Conservation (phyloP, 2,797 vertebrate species). For the Trachurus trachurus region DNA sequence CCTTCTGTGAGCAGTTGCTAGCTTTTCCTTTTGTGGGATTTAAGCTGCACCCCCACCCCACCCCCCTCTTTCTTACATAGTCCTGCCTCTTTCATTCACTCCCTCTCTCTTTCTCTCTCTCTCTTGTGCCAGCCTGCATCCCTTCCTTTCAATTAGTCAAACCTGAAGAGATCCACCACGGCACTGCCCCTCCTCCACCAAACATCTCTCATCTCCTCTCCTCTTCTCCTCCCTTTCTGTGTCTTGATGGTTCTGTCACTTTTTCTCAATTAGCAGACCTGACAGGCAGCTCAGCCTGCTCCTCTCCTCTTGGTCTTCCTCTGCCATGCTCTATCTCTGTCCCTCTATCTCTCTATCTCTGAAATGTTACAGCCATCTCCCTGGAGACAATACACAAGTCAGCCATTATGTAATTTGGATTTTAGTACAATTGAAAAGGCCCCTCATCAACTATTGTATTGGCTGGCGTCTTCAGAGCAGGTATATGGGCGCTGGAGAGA, state of each 20-base stretch:
- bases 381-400: slow-evolving; percentile 44
- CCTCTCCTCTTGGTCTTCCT: slow-evolving; percentile 70
- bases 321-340: slow-evolving; percentile 33
- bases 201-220: slow-evolving; percentile 60
- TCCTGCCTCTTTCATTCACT: slow-evolving; percentile 50
- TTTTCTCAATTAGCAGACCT: slow-evolving; percentile 85
- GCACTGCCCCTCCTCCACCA: slow-evolving; percentile 76
- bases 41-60: slow-evolving; percentile 47
- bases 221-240: slow-evolving; percentile 74
- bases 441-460: slow-evolving; percentile 29
- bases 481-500: slow-evolving; percentile 16
- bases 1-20: slow-evolving; percentile 71
- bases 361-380: slow-evolving; percentile 42
- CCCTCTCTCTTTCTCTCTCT: slow-evolving; percentile 37
- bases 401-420: slow-evolving; percentile 39
- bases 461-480: slow-evolving; percentile 40
- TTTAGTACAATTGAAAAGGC: slow-evolving; percentile 28
- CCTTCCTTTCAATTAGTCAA: slow-evolving; percentile 88
- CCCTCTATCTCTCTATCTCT: slow-evolving; percentile 43
- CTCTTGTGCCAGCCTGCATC: slow-evolving; percentile 76
- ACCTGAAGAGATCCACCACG: slow-evolving; percentile 80
- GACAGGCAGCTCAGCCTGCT: slow-evolving; percentile 80
- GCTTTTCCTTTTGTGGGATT: slow-evolving; percentile 79
- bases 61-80: slow-evolving; percentile 26
- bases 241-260: slow-evolving; percentile 84